Conservation (phyloP, 2,113 vertebrate genomes). For the Cololabis saira region DNA sequence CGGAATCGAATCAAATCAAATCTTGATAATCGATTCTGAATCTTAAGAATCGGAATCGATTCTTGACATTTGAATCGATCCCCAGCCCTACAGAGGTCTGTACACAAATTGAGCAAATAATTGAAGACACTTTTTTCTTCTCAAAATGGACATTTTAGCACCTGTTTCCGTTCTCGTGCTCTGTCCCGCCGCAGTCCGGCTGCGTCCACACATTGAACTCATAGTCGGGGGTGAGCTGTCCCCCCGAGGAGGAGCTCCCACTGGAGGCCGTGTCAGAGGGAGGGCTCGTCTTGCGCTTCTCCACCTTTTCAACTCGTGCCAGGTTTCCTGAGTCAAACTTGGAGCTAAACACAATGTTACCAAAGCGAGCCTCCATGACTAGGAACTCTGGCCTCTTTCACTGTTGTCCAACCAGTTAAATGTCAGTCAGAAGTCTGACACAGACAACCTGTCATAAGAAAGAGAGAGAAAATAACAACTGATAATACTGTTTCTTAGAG, state of each 20-base stretch:
- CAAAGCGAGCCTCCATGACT: constrained; percentile 87
- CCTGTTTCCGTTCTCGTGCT: constrained; percentile 96
- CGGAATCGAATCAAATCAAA: too few species aligned
- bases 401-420: constrained; percentile 10
- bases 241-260: constrained; percentile 36
- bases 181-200: constrained; percentile 92
- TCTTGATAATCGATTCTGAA: too few species aligned
- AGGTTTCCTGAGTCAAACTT: constrained; percentile 95
- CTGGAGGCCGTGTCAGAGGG: constrained; percentile 44
- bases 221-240: constrained; percentile 81
- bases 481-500: too few species aligned
- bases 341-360: constrained; percentile 91
- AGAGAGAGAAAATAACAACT: background rate
- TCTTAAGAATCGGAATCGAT: too few species aligned
- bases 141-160: constrained; percentile 54
- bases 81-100: too few species aligned
- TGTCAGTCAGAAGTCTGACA: constrained; percentile 29
- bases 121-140: too few species aligned
- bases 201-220: constrained; percentile 96
- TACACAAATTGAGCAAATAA: background rate
- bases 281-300: constrained; percentile 55
- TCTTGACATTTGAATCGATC: too few species aligned
- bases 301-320: constrained; percentile 88
- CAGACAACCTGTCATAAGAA: constrained; percentile 23
- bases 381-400: too few species aligned